Conservation (phyloP, 2,113 vertebrate genomes). For the Dasyornis broadbenti region DNA sequence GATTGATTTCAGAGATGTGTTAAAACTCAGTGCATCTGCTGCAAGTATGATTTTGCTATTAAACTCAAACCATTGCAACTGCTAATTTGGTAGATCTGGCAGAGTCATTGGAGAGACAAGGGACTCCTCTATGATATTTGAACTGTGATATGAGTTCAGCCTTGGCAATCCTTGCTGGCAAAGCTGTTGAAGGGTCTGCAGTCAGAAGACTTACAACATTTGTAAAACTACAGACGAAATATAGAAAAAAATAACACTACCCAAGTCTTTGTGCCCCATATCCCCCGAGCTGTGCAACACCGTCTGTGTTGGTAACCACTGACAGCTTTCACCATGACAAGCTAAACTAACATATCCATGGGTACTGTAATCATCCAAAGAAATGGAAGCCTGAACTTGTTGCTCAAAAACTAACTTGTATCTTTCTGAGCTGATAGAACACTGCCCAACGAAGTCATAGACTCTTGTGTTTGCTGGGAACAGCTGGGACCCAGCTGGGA, state of each 20-base stretch:
- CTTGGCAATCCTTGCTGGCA: neutral
- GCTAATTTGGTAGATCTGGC: neutral
- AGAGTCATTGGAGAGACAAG: neutral
- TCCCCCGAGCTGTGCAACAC: fast-evolving
- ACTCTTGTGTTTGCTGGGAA: neutral
- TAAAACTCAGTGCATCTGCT: neutral
- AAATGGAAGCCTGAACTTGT: neutral
- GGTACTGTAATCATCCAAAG: neutral
- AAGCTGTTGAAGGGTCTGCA: neutral
- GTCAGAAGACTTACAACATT: neutral
- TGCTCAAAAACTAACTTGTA: neutral
- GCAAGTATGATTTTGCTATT: neutral
- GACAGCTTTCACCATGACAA: neutral
- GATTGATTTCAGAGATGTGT: neutral
- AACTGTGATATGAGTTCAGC: neutral
- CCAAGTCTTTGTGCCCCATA: neutral
- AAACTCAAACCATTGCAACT: neutral
- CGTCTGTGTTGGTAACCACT: neutral
- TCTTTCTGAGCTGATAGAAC: neutral
- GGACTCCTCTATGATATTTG: neutral
- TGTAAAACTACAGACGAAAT: neutral
- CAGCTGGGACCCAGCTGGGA: neutral
- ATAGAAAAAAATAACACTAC: neutral
- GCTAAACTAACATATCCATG: neutral
- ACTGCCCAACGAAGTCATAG: neutral